Percentiles rank a stretch among this genome's conserved stretches.
These are phyloP conservation scores for Metacarcinus magister DNA, from an alignment of 2,888 invertebrate species.

Conservation along the genomic window DNA sequence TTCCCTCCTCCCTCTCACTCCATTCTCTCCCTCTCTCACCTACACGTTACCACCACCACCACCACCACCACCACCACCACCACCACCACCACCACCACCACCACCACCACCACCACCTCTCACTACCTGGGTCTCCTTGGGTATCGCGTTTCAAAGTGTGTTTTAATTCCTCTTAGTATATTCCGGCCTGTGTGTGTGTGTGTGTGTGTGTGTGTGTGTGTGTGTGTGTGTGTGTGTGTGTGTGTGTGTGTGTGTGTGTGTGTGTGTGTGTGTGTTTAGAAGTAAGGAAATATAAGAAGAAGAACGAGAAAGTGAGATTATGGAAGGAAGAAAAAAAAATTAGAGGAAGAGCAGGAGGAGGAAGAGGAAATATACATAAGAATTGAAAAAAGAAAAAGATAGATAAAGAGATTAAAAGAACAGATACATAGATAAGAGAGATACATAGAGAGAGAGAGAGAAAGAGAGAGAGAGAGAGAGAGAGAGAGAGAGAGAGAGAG, in stretches of 20 bases:
- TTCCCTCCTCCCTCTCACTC: not conserved
- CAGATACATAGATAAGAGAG: too few species aligned
- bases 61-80: not conserved
- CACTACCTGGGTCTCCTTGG: not conserved
- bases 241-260: constrained; percentile 31
- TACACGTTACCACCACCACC: constrained; percentile 33
- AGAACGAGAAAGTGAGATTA: too few species aligned
- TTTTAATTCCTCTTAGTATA: not conserved
- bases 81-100: not conserved
- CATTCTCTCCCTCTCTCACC: constrained; percentile 48
- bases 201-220: constrained; percentile 28
- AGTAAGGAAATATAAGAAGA: too few species aligned
- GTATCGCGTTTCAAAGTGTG: not conserved
- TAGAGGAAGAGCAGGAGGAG: not conserved
- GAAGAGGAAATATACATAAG: not conserved
- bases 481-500: not conserved
- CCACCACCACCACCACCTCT: not conserved
- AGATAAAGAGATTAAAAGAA: too few species aligned
- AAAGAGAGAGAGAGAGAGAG: not conserved
- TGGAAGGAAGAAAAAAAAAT: not conserved
- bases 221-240: constrained; percentile 43
- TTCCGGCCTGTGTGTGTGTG: constrained; percentile 47
- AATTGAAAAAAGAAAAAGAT: not conserved
- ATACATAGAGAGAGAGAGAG: not conserved
- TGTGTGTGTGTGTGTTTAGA: too few species aligned